Percentiles rank a stretch among this genome's conserved stretches.
These are phyloP conservation scores for Orussus abietinus DNA, from an alignment of 1,140 invertebrate species.

Conservation along the genomic window DNA sequence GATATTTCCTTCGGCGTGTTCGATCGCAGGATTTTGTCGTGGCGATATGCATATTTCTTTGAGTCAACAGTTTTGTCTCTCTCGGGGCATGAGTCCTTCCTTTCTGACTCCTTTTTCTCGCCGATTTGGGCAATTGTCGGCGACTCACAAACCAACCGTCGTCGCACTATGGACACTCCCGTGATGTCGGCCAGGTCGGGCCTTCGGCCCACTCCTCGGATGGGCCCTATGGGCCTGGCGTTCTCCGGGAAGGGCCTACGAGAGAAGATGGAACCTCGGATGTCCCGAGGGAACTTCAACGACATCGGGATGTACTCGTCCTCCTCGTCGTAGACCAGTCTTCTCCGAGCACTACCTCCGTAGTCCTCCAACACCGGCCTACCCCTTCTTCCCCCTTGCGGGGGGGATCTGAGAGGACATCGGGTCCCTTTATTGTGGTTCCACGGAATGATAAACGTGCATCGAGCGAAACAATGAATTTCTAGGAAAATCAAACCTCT, in stretches of 20 bases:
- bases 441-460: too few species aligned
- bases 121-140: too few species aligned
- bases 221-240: background rate
- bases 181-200: constrained; percentile 1
- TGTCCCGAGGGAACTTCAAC: background rate
- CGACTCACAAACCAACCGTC: constrained; percentile 18
- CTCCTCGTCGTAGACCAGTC: background rate
- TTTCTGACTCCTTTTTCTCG: too few species aligned
- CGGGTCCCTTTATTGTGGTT: too few species aligned
- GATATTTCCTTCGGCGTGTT: too few species aligned
- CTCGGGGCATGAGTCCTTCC: too few species aligned
- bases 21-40: too few species aligned
- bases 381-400: background rate
- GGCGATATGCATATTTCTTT: too few species aligned
- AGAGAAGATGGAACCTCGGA: background rate
- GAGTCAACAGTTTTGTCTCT: too few species aligned
- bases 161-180: constrained; percentile 17
- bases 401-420: background rate
- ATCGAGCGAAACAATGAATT: too few species aligned
- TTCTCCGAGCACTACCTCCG: background rate
- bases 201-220: background rate
- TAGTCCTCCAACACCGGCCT: background rate
- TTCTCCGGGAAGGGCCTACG: too few species aligned
- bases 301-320: background rate
- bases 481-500: too few species aligned